phyloP scores from a whole-genome alignment of 2,113 vertebrate genomes.

The Oreochromis aureus region DNA sequence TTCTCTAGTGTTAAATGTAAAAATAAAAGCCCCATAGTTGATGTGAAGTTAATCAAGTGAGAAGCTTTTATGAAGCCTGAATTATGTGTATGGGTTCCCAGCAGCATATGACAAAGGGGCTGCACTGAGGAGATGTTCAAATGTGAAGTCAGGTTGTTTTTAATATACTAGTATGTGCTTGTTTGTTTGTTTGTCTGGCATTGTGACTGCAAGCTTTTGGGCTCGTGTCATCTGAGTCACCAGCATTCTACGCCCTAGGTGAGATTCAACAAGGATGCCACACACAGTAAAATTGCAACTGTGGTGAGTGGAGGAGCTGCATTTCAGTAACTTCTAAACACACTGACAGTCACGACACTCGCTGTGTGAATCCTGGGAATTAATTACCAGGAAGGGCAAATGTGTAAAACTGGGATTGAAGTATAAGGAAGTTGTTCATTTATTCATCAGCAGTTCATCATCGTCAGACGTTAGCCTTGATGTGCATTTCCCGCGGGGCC shows the following conservation, averaged over 20 bases:
- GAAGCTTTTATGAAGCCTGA: neutral
- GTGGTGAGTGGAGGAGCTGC: neutral
- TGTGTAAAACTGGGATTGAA: slow-evolving; percentile 15
- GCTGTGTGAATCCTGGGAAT: slow-evolving; percentile 33
- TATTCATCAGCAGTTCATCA: slow-evolving; percentile 36
- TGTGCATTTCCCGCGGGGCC: neutral
- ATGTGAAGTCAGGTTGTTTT: neutral
- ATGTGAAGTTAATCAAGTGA: neutral
- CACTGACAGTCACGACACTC: neutral
- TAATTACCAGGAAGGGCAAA: slow-evolving; percentile 48
- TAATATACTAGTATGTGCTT: neutral
- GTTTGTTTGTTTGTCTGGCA: neutral
- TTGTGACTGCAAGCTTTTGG: neutral
- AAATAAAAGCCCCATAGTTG: neutral
- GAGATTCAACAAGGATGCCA: neutral
- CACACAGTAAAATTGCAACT: neutral
- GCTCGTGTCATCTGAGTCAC: slow-evolving; percentile 19
- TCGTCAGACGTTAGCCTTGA: slow-evolving; percentile 14
- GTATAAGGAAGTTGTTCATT: slow-evolving; percentile 20
- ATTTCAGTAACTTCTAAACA: neutral
- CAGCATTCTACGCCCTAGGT: neutral
- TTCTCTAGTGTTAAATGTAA: neutral
- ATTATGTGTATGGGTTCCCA: neutral
- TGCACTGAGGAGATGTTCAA: neutral
- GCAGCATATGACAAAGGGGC: neutral